These are phyloP conservation scores for Eudemis profundana DNA, from an alignment of 2,888 invertebrate genomes.

Conservation along the genomic window DNA sequence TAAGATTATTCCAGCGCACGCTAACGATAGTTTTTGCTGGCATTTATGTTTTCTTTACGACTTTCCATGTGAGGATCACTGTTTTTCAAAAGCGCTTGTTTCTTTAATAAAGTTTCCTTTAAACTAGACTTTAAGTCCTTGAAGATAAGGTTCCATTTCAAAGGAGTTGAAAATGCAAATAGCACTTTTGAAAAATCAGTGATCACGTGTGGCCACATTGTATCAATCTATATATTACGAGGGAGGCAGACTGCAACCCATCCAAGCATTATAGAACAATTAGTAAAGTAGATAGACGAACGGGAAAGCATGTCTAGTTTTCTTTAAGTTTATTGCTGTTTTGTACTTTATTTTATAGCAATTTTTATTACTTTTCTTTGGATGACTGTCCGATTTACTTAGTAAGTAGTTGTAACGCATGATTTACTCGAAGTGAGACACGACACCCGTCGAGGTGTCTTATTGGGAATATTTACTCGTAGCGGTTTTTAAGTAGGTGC, in stretches of 20 bases:
- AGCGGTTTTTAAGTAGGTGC: too few relatives aligned
- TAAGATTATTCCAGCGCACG: slow-evolving; percentile 41
- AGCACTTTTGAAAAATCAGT: background rate
- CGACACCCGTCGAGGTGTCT: too few relatives aligned
- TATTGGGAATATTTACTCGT: too few relatives aligned
- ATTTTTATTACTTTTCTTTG: too few relatives aligned
- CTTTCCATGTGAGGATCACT: slow-evolving; percentile 34
- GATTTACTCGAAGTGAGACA: too few relatives aligned
- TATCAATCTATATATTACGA: slow-evolving; percentile 26
- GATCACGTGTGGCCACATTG: background rate
- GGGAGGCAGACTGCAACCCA: slow-evolving; percentile 21
- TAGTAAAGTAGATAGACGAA: slow-evolving; percentile 10
- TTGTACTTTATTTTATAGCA: background rate
- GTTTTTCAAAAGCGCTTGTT: slow-evolving; percentile 23
- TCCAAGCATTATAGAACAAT: slow-evolving; percentile 24
- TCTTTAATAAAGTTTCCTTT: background rate
- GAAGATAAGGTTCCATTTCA: slow-evolving; percentile 15
- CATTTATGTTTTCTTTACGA: slow-evolving; percentile 39
- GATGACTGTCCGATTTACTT: too few relatives aligned
- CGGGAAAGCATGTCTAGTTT: background rate
- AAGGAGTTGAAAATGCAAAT: background rate
- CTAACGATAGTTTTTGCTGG: slow-evolving; percentile 38
- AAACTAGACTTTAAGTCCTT: background rate
- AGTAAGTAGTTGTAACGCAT: too few relatives aligned
- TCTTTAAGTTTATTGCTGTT: background rate